Evolutionary conservation across 2,888 invertebrate genomes (phyloP).

Genomic region (Apodemia duryi): DNA sequence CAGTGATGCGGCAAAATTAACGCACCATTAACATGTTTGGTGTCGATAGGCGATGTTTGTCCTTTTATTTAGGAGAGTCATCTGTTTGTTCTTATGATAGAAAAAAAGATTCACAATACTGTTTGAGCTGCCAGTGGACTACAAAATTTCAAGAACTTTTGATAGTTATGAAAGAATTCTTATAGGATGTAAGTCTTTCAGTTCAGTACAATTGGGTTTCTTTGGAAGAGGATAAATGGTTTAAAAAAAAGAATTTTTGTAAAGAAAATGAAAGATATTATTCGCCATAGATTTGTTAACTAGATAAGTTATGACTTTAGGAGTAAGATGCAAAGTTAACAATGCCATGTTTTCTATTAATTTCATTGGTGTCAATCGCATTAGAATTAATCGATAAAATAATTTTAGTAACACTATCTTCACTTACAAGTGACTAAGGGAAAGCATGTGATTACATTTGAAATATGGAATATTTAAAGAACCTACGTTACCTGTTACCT

Average conservation of each 20-base stretch:
- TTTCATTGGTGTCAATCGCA: background rate
- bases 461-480: background rate
- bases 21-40: no score
- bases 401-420: no score
- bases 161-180: background rate
- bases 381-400: background rate
- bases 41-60: no score
- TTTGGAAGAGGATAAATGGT: background rate
- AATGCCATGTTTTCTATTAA: constrained; percentile 13
- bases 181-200: background rate
- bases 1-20: no score
- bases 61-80: no score
- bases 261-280: background rate
- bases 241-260: background rate
- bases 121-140: background rate
- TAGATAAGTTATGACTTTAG: background rate
- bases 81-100: no score
- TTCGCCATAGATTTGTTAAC: background rate
- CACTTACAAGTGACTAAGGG: background rate
- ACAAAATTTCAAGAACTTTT: background rate
- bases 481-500: background rate
- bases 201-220: background rate
- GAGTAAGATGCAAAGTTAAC: background rate
- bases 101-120: no score
- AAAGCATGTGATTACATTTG: background rate